Evolutionary conservation across 2,797 vertebrate species (phyloP), one percentile per base, ranked within the genome.

Genomic region (Astyanax mexicanus): DNA sequence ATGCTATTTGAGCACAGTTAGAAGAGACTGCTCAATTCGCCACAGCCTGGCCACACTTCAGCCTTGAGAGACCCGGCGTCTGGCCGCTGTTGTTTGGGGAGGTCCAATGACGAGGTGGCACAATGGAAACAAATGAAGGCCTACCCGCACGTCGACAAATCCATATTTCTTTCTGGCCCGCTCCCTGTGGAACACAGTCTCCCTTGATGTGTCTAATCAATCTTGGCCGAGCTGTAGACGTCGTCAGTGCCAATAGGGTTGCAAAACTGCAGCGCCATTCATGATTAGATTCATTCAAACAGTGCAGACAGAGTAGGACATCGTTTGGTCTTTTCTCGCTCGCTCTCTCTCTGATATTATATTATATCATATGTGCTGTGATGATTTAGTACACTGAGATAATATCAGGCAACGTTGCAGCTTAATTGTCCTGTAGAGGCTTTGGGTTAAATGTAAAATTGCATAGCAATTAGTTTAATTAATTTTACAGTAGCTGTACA

Each of bases 101-200:
- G 60, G 77, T 62, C 73, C 69, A 23, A 72, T 75, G 82, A 81
- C 68, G 80, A 76, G 61, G 49, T 67, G 64, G 74, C 27, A 71
- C 88, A 86, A 88, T 87, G 78, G 81, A 88, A 85, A 87, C 74
- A 85, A 85, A 88, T 85, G 83, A 87, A 83, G 81, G 84, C 69
- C 66, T 74, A 82, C 75, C 52, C 69, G 70, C 62, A 57, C 21
- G 55, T 61, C 76, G 72, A 82, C 81, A 78, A 86, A 83, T 83
- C 86, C 81, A 83, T 85, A 86, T 84, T 74, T 82, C 69, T 82
- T 65, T 83, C 78, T 62, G 75, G 83, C 74, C 69, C 44, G 69
- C 70, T 84, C 81, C 80, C 78, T 72, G 68, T 78, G 77, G 72
- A 79, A 74, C 77, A 71, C 62, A 57, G 76, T 68, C 77, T 82